Evolutionary conservation across 2,888 invertebrate genomes (phyloP), one percentile per base, ranked within the genome.

Genomic region (Hyposoter didymator): DNA sequence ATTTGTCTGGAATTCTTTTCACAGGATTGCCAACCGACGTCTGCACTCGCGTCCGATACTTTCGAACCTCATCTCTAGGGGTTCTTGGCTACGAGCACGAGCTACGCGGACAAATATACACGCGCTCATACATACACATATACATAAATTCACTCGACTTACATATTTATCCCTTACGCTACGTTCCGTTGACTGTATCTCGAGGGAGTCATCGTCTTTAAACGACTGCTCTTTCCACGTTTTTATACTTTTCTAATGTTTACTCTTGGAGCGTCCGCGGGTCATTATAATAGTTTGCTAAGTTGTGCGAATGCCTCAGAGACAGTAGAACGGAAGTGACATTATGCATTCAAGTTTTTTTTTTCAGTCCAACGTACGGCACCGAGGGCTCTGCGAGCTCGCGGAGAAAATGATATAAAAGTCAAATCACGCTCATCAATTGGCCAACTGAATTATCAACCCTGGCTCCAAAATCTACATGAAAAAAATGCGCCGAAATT

Each of bases 141-240:
- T n/a, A 64, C 7, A 45, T 32, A 75, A 64, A 75, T 64, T 75
- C 47, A 47, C 62, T 32, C 88, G 85, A 87, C 85, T 87, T 90
- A 89, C 89, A 91, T 90, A 90, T 90, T 91, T 91, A 90, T 90
- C 88, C 87, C 85, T 84, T 67, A 32, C 75, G 83, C 28, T 66
- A 52, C 76, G 52, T 73, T 59, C 64, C 66, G 49, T 43, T 55
- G 45, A 52, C 72, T 72, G 52, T n/a, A 78, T 88, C 91, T 85
- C 89, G 6, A n/a, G 89, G 88, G 90, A 85, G 84, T 62, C 89
- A 91, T 91, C 88, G 87, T 64, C 84, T 79, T 90, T 89, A 89
- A 91, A 89, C 88, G 90, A 86, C 78, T 88, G 81, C 78, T 78
- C 84, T 79, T 84, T 39, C 85, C 84, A 28, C 81, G 80, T 73